Evolutionary conservation across 2,888 invertebrate genomes (phyloP), one percentile per base, ranked within the genome.

Genomic region (Scaptomyza polygonia): DNA sequence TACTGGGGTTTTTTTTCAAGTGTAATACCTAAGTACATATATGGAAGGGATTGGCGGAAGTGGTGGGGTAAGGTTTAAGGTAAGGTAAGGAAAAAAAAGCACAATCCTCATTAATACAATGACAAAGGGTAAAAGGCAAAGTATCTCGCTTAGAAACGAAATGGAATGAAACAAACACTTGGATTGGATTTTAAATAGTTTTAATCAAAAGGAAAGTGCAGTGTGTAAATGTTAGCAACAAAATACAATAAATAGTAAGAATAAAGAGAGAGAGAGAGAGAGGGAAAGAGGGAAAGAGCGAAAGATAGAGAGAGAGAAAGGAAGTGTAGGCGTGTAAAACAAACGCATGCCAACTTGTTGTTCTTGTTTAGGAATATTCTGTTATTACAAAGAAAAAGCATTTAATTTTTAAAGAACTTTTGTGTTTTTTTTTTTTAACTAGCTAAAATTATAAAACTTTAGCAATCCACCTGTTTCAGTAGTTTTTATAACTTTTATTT

Each of bases 201-300:
- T n/a, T n/a, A n/a, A n/a, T n/a, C n/a, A n/a, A n/a, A n/a, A n/a
- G 3, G 21, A 5, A 44, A 34, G 65, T 65, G 65, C 69, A 71
- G 48, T 18, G 45, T 55, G 40, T 59, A 62, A 47, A 21, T 56
- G 42, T 55, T 32, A 47, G 30, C 14, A 36, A 18, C 29, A 3
- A 34, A 6, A n/a, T 0, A 34, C n/a, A 34, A 34, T n/a, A n/a
- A n/a, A 6, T n/a, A 34, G 5, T 34, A n/a, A 21, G 9, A 29
- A 14, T 32, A 32, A 34, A 25, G 5, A 25, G 5, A 25, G 25
- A 25, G 25, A 5, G 25, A 25, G 25, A 25, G 5, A 5, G 25
- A 25, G 25, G 5, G 25, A 25, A 5, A 5, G 25, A 5, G 25
- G 5, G 25, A 21, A 21, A 21, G 21, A n/a, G n/a, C n/a, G n/a